phyloP scores from a whole-genome alignment of 1,140 invertebrate species.

The Druon quercuslanigerum region DNA sequence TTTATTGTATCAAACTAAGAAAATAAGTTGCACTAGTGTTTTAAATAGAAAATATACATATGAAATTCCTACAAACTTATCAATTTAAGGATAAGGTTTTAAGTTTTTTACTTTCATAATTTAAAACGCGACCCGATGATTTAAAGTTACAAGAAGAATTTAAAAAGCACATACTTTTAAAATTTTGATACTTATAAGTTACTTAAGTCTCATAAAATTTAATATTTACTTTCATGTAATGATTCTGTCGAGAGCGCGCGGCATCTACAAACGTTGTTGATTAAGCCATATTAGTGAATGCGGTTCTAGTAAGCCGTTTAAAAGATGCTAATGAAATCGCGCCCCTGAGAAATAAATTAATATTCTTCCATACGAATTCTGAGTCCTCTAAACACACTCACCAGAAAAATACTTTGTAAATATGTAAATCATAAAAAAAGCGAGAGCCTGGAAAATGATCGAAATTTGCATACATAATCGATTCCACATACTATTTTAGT shows the following conservation, averaged over 20 bases:
- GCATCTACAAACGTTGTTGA: slow-evolving; percentile 11
- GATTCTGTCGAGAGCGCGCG: slow-evolving; percentile 13
- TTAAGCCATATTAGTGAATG: slow-evolving; percentile 20
- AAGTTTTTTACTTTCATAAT: too few relatives aligned
- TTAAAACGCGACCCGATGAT: too few relatives aligned
- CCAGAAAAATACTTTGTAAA: not conserved
- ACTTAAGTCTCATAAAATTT: slow-evolving; percentile 16
- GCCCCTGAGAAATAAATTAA: slow-evolving; percentile 29
- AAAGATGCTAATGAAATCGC: slow-evolving; percentile 29
- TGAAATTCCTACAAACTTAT: too few relatives aligned
- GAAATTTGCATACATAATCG: not conserved
- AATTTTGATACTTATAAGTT: slow-evolving; percentile 2
- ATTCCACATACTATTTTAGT: not conserved
- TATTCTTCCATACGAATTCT: not conserved
- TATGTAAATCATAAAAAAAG: not conserved
- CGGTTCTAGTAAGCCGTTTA: slow-evolving; percentile 7
- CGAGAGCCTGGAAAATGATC: slow-evolving; percentile 1
- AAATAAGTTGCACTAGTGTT: too few relatives aligned
- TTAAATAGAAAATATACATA: too few relatives aligned
- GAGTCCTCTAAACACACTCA: not conserved
- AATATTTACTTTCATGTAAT: slow-evolving; percentile 23
- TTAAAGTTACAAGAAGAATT: too few relatives aligned
- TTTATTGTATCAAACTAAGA: too few relatives aligned
- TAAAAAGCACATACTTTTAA: not conserved
- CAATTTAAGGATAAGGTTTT: too few relatives aligned